These are phyloP conservation scores for Nephila pilipes DNA, from an alignment of 1,140 invertebrate species.

Conservation along the genomic window DNA sequence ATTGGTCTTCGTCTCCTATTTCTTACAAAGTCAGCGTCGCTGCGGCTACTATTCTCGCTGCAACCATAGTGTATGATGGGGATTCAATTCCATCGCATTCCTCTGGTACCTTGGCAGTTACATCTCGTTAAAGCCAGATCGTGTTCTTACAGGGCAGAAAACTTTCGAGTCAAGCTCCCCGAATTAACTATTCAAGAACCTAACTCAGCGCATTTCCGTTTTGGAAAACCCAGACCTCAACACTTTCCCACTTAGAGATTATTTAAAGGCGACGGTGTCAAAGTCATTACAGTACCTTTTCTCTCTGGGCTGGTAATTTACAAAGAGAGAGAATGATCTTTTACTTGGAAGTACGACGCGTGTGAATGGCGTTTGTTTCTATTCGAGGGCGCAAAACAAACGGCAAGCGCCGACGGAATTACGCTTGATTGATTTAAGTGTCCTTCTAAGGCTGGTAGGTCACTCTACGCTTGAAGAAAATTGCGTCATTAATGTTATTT, in stretches of 20 bases:
- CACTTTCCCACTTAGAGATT: constrained; percentile 7
- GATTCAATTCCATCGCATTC: constrained; percentile 36
- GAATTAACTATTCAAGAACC: constrained; percentile 35
- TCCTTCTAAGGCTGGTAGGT: not conserved
- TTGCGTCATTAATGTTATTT: not conserved
- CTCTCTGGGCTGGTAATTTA: not conserved
- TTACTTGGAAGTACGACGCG: not conserved
- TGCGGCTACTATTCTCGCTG: not conserved
- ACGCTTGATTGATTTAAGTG: constrained; percentile 6
- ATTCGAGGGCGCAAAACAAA: not conserved
- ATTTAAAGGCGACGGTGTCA: constrained; percentile 41
- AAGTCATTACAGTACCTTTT: constrained; percentile 10
- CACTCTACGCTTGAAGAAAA: not conserved
- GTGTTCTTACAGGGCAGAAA: constrained; percentile 40
- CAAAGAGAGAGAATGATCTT: not conserved
- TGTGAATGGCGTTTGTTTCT: constrained; percentile 13
- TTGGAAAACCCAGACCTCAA: constrained; percentile 10
- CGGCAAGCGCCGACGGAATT: not conserved
- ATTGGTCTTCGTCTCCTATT: not conserved
- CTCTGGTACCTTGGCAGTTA: constrained; percentile 19
- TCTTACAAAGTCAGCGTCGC: not conserved
- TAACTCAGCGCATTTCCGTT: constrained; percentile 22
- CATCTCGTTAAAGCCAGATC: constrained; percentile 49
- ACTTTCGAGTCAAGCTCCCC: constrained; percentile 20
- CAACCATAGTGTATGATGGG: not conserved